Evolutionary conservation across 2,113 vertebrate genomes (phyloP).

Genomic region (Plecturocebus donacophilus): DNA sequence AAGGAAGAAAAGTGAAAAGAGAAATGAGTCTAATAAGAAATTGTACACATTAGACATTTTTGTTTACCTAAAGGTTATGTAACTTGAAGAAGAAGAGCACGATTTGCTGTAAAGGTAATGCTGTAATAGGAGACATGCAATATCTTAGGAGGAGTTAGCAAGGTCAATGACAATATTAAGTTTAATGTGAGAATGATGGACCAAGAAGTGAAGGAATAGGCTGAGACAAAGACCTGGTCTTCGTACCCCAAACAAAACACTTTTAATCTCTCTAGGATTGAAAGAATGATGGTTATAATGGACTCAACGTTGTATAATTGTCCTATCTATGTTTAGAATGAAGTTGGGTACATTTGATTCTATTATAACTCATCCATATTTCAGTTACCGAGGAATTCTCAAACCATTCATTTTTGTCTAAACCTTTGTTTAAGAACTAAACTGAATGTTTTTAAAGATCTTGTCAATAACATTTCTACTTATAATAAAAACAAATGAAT

Average conservation of each 20-base stretch:
- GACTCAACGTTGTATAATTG: background rate
- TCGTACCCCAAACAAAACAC: background rate
- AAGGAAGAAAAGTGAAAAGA: background rate
- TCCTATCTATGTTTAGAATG: background rate
- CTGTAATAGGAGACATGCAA: background rate
- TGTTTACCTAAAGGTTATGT: background rate
- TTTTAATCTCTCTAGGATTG: background rate
- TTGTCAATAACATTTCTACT: background rate
- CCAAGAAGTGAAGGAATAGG: background rate
- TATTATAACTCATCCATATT: background rate
- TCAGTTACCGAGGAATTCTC: background rate
- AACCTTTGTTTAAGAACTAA: background rate
- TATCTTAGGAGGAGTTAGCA: background rate
- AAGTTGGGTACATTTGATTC: background rate
- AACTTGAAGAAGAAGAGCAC: background rate
- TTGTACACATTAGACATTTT: background rate
- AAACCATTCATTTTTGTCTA: conserved; percentile 30
- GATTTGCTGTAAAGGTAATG: background rate
- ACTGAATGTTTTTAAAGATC: background rate
- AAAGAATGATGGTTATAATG: background rate
- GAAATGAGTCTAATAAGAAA: background rate
- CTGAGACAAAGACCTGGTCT: background rate
- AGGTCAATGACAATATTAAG: background rate
- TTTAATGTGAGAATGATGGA: background rate
- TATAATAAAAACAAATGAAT: background rate